Base-by-base conservation (phyloP, 2,888 invertebrate genomes). In the Drosophila fungiperda region DNA sequence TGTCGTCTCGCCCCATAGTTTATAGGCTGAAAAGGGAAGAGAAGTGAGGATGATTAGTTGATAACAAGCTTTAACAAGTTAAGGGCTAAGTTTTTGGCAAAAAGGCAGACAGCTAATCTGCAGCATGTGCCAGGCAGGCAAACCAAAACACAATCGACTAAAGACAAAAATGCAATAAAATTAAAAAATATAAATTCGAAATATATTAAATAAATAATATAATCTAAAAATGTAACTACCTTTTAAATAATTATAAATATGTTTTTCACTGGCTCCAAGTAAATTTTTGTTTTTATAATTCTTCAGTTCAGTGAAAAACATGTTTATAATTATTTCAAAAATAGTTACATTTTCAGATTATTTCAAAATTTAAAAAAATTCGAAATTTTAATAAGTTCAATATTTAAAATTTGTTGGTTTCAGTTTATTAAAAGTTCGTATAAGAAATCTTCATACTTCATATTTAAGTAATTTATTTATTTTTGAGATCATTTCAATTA, bases 1-100 rank as follows among this genome's bases (percentile, higher is more conserved):
- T 91, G 90, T 40, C 92, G 90, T n/a, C 92, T 85, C 4, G 77
- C 72, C 36, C 82, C 83, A 70, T 87, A 92, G 36, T 86, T 53
- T 63, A 87, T 75, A 9, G 91, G 91, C 93, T 93, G 91, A 91
- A 76, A 77, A 52, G 45, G 48, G n/a, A 52, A 40, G 0, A 52
- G 45, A 67, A 40, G 17, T 26, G 32, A 45, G 23, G n/a, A 45
- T 11, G 32, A 0, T 5, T 0, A 29, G 29, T 29, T 5, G 6
- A 6, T 29, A 29, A 29, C 29, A 29, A 29, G 29, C 29, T 29
- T 29, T 29, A 29, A 45, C 17, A 32, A 26, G 23, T 38, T 12
- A 36, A 23, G 17, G 40, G 35, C 20, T 50, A 7, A 38, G 36
- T 33, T 58, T 23, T 48, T 63, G 36, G 11, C 17, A 45, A 66